A percentile compares a stretch with the other conserved stretches of the same genome.
Evolutionary conservation across 2,888 invertebrate species (phyloP).

Genomic region (Chesias legatella): DNA sequence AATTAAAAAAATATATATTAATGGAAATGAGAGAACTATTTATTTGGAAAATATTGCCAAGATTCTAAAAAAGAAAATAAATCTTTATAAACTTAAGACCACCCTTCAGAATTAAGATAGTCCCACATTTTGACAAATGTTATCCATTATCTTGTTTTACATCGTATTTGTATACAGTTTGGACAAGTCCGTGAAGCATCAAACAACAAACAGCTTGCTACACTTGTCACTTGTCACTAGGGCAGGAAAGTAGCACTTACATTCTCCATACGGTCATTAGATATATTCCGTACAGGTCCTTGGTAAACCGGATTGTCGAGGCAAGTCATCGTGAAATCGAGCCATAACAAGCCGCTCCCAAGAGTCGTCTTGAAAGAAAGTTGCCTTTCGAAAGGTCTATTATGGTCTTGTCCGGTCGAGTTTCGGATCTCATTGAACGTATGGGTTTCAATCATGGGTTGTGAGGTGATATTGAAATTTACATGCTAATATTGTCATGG

Average conservation of each 20-base stretch:
- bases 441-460: slow-evolving; percentile 5
- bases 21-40: no score
- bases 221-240: slow-evolving; percentile 35
- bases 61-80: no score
- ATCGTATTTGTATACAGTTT: no score
- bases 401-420: slow-evolving; percentile 33
- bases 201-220: slow-evolving; percentile 16
- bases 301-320: slow-evolving; percentile 52
- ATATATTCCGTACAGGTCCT: slow-evolving; percentile 51
- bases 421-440: slow-evolving; percentile 21
- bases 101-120: no score
- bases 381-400: slow-evolving; percentile 53
- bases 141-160: not conserved
- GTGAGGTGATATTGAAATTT: no score
- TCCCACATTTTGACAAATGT: no score
- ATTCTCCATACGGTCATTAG: slow-evolving; percentile 59
- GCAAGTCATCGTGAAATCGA: slow-evolving; percentile 72
- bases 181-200: no score
- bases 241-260: slow-evolving; percentile 59
- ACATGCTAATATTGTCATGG: no score
- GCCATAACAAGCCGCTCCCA: slow-evolving; percentile 38
- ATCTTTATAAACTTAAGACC: no score
- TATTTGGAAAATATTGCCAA: no score
- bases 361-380: slow-evolving; percentile 52
- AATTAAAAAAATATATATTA: no score